Percentiles rank a stretch among this genome's conserved stretches.
Evolutionary conservation across 2,797 vertebrate genomes (phyloP).

Genomic region (Danio aesculapii): DNA sequence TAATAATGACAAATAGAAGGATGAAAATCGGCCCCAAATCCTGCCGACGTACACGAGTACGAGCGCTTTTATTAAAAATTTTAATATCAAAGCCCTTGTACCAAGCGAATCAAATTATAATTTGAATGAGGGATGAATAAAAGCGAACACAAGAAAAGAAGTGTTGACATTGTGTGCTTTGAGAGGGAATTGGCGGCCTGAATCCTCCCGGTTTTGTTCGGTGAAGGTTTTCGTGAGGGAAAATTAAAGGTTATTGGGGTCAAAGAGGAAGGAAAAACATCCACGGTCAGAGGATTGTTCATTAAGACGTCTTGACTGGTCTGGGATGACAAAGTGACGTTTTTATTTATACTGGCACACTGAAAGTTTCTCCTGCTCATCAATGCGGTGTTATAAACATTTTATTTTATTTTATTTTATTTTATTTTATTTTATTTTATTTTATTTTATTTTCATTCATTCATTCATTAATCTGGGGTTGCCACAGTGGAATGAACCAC

Average conservation of each 20-base stretch:
- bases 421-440: too few relatives aligned
- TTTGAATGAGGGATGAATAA: conserved; percentile 39
- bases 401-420: too few relatives aligned
- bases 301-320: too few relatives aligned
- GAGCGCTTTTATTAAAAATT: conserved; percentile 65
- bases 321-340: too few relatives aligned
- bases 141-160: conserved; percentile 32
- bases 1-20: conserved; percentile 70
- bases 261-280: background rate
- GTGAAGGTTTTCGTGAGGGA: conserved; percentile 22
- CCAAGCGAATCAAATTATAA: conserved; percentile 55
- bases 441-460: too few relatives aligned
- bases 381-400: too few relatives aligned
- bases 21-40: conserved; percentile 60
- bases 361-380: too few relatives aligned
- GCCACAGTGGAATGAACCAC: too few relatives aligned
- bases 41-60: conserved; percentile 57
- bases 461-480: too few relatives aligned
- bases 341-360: too few relatives aligned
- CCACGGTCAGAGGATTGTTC: background rate
- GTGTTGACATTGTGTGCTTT: conserved; percentile 36
- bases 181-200: conserved; percentile 48
- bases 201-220: conserved; percentile 57
- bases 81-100: conserved; percentile 66
- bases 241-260: conserved; percentile 17